These are phyloP conservation scores for Dusona sp. DNA, from an alignment of 2,888 invertebrate genomes.

Conservation along the genomic window DNA sequence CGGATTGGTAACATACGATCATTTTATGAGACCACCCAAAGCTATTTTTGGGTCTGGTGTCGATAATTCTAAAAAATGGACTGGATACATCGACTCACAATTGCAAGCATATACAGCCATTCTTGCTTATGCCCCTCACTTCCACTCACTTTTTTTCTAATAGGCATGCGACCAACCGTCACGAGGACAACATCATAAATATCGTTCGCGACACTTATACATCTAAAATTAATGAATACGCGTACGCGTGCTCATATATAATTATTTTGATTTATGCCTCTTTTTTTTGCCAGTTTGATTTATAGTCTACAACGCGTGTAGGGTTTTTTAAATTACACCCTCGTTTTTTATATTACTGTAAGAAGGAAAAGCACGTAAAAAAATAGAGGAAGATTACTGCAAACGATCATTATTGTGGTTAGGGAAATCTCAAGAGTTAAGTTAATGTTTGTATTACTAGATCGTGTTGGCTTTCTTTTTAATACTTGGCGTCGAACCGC, in stretches of 20 bases:
- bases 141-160: constrained; percentile 44
- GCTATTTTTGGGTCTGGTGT: constrained; percentile 23
- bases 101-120: background rate
- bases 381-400: background rate
- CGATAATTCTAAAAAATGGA: constrained; percentile 47
- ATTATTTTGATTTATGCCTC: constrained; percentile 76
- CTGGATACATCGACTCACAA: background rate
- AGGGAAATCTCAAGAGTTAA: background rate
- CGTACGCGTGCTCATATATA: constrained; percentile 66
- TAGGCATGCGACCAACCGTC: constrained; percentile 36
- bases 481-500: too few relatives aligned
- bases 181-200: constrained; percentile 56
- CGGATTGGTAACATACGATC: constrained; percentile 31
- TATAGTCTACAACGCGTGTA: constrained; percentile 38
- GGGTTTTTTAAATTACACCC: constrained; percentile 35
- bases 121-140: constrained; percentile 4
- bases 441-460: too few relatives aligned
- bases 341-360: constrained; percentile 1
- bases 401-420: background rate
- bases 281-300: constrained; percentile 41
- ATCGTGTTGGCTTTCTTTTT: too few relatives aligned
- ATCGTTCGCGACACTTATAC: constrained; percentile 32
- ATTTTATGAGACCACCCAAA: constrained; percentile 73
- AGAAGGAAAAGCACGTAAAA: background rate
- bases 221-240: constrained; percentile 54